A percentile compares a stretch with the other conserved stretches of the same genome.
Evolutionary conservation across 1,140 invertebrate genomes (phyloP).

Genomic region (Pachypeltis micranthus): DNA sequence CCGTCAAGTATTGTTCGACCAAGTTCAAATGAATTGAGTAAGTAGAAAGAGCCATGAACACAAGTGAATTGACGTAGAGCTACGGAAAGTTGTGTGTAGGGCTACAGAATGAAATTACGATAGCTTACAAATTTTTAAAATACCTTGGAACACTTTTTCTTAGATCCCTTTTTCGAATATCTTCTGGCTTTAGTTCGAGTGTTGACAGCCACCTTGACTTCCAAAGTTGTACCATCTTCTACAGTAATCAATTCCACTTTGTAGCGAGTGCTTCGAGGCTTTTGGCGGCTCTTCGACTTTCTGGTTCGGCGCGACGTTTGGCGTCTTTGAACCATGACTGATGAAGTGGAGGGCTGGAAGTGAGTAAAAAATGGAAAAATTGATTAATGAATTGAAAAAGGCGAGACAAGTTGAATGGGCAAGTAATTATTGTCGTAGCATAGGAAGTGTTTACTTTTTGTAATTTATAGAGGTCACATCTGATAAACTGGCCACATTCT

Average conservation of each 20-base stretch:
- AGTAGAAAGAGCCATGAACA: too few relatives aligned
- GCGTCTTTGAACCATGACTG: background rate
- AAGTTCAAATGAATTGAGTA: too few relatives aligned
- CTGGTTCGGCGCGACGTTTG: background rate
- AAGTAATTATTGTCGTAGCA: too few relatives aligned
- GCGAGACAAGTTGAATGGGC: too few relatives aligned
- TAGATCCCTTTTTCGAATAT: background rate
- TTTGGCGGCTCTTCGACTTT: background rate
- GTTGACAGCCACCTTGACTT: conserved; percentile 21
- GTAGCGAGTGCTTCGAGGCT: conserved; percentile 5
- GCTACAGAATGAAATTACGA: background rate
- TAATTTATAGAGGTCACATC: too few relatives aligned
- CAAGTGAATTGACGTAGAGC: too few relatives aligned
- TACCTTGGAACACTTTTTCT: conserved; percentile 10
- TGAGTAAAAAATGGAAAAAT: too few relatives aligned
- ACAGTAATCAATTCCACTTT: conserved; percentile 20
- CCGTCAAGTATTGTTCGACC: too few relatives aligned
- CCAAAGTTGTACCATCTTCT: conserved; percentile 17
- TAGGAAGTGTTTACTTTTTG: too few relatives aligned
- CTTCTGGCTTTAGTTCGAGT: conserved; percentile 14
- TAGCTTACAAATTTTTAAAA: conserved; percentile 2
- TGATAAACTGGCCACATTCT: too few relatives aligned
- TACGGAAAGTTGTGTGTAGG: background rate
- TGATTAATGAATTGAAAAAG: too few relatives aligned
- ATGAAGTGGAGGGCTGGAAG: conserved; percentile 13